Percentiles rank a stretch among this genome's conserved stretches.
phyloP scores from a whole-genome alignment of 2,797 vertebrate genomes.

The Notamacropus eugenii region DNA sequence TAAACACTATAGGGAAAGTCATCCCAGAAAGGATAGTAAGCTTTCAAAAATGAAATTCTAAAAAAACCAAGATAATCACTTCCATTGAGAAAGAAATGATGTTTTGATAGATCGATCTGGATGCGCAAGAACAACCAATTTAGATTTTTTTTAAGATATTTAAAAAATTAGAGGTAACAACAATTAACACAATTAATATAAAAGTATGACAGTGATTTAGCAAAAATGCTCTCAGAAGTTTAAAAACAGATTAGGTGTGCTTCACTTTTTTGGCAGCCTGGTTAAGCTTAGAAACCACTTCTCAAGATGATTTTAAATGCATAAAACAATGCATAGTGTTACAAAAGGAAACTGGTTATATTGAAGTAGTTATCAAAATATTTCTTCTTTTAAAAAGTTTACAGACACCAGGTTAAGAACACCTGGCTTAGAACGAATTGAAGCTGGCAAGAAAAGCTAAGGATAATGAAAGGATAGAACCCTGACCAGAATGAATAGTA shows the following conservation, averaged over 20 bases:
- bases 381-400: neutral
- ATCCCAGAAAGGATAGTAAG: neutral
- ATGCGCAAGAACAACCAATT: neutral
- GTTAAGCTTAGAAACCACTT: neutral
- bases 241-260: neutral
- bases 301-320: neutral
- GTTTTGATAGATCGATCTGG: neutral
- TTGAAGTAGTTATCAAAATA: neutral
- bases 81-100: neutral
- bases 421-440: neutral
- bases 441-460: neutral
- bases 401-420: neutral
- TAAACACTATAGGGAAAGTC: neutral
- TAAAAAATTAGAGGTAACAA: neutral
- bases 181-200: neutral
- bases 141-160: neutral
- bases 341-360: neutral
- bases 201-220: neutral
- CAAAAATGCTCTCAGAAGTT: neutral
- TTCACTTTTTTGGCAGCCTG: neutral
- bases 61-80: neutral
- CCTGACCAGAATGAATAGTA: neutral
- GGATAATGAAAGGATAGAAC: neutral
- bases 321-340: neutral
- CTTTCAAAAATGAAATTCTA: neutral